Conservation (phyloP, 2,888 invertebrate species). For the Cryptus armator region DNA sequence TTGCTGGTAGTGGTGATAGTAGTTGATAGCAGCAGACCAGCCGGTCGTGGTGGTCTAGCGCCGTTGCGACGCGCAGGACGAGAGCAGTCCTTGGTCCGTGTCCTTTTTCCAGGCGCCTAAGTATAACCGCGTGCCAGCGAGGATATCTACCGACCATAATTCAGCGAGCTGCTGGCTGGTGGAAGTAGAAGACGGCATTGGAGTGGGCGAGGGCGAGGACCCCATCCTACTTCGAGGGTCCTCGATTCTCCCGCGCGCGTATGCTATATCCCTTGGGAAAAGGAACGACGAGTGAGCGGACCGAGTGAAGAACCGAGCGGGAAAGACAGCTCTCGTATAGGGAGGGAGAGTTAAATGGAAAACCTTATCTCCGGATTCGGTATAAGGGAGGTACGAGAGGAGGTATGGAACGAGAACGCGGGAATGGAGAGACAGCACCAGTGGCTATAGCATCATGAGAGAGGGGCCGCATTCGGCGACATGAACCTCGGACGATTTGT, state of each 20-base stretch:
- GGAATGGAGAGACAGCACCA: constrained; percentile 58
- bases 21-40: constrained; percentile 9
- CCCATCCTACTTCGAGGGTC: constrained; percentile 21
- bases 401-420: constrained; percentile 50
- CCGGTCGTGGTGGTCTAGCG: constrained; percentile 10
- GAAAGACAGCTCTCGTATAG: constrained; percentile 50
- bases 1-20: constrained; percentile 54
- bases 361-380: constrained; percentile 76
- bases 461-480: constrained; percentile 39
- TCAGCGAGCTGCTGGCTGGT: constrained; percentile 69
- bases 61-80: constrained; percentile 36
- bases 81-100: constrained; percentile 39
- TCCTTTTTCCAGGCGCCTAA: constrained; percentile 63
- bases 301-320: constrained; percentile 43
- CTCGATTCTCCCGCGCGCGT: constrained; percentile 57
- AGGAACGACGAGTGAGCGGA: constrained; percentile 28
- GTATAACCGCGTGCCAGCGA: constrained; percentile 69
- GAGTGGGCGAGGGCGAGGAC: constrained; percentile 45
- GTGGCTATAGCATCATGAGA: constrained; percentile 23
- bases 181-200: constrained; percentile 51
- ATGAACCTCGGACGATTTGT: constrained; percentile 74
- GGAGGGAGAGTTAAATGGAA: constrained; percentile 75
- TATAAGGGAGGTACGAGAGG: constrained; percentile 56
- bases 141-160: constrained; percentile 77
- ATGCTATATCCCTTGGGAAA: constrained; percentile 59